Percentiles rank a stretch among this genome's conserved stretches.
phyloP scores from a whole-genome alignment of 1,140 invertebrate species.

The Coptotermes formosanus region DNA sequence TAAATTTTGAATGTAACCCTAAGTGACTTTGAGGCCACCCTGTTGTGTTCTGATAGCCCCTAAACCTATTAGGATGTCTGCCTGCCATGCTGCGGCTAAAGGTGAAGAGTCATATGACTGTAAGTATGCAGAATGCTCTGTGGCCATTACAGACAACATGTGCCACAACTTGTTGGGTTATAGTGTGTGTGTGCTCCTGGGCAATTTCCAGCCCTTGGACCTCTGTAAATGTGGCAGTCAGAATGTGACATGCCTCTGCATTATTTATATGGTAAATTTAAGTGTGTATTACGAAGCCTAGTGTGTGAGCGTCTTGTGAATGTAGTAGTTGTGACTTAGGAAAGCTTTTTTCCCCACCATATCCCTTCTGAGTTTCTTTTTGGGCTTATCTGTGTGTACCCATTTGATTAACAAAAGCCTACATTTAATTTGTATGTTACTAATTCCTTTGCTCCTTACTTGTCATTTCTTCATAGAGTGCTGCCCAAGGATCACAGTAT shows the following conservation, averaged over 20 bases:
- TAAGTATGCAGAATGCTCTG: not conserved
- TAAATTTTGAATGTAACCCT: not conserved
- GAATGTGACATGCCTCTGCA: not conserved
- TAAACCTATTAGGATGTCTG: not conserved
- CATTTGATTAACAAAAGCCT: not conserved
- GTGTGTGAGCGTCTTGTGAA: constrained; percentile 18
- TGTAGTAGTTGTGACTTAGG: constrained; percentile 25
- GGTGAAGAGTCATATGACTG: not conserved
- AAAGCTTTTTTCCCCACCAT: constrained; percentile 33
- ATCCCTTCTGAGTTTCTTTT: not conserved
- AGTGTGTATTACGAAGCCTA: not conserved
- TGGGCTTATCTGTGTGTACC: not conserved
- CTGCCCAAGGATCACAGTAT: not conserved
- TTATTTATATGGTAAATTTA: not conserved
- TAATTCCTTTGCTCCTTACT: not conserved
- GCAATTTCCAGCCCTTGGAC: not conserved
- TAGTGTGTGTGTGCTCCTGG: not conserved
- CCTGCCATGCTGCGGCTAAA: not conserved
- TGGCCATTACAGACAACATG: too few relatives aligned
- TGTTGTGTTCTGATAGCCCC: not conserved
- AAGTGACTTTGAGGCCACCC: not conserved
- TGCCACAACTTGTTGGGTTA: not conserved
- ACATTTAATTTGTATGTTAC: not conserved
- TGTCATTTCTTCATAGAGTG: not conserved
- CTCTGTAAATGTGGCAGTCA: not conserved